Evolutionary conservation across 1,140 invertebrate species (phyloP).

Genomic region (Drosophila seguyi): DNA sequence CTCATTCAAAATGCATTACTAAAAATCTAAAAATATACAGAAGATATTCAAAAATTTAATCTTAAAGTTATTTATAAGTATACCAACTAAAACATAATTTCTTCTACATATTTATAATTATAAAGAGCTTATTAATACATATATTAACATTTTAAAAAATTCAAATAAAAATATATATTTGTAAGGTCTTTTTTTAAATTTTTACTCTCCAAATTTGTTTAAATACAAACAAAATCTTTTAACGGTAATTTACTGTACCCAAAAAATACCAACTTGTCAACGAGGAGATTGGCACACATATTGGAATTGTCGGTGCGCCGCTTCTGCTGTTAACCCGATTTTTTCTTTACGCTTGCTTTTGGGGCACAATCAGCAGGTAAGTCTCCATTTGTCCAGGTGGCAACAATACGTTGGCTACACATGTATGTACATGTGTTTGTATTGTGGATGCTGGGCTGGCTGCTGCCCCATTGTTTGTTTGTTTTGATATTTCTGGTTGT

Average conservation of each 20-base stretch:
- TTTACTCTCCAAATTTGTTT: too few relatives aligned
- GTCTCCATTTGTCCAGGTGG: constrained; percentile 25
- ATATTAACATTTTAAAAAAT: too few relatives aligned
- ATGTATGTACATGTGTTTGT: neutral
- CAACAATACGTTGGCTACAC: constrained; percentile 26
- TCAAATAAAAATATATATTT: too few relatives aligned
- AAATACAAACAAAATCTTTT: too few relatives aligned
- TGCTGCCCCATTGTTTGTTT: constrained; percentile 19
- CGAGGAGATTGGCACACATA: constrained; percentile 43
- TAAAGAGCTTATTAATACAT: too few relatives aligned
- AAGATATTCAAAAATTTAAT: neutral
- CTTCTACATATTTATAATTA: too few relatives aligned
- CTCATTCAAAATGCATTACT: constrained; percentile 15
- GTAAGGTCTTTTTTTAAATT: too few relatives aligned
- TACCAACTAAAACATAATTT: too few relatives aligned
- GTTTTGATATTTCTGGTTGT: constrained; percentile 32
- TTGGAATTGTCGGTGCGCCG: constrained; percentile 5
- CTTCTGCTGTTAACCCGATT: constrained; percentile 29
- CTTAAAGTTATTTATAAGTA: too few relatives aligned
- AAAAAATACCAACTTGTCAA: constrained; percentile 23
- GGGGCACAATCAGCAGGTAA: constrained; percentile 34
- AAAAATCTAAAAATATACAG: constrained; percentile 13
- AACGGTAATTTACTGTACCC: constrained; percentile 14
- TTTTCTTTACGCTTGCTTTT: constrained; percentile 15
- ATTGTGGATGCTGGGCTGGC: constrained; percentile 22